Evolutionary conservation across 2,888 invertebrate species (phyloP).

Genomic region (Diploptera punctata): DNA sequence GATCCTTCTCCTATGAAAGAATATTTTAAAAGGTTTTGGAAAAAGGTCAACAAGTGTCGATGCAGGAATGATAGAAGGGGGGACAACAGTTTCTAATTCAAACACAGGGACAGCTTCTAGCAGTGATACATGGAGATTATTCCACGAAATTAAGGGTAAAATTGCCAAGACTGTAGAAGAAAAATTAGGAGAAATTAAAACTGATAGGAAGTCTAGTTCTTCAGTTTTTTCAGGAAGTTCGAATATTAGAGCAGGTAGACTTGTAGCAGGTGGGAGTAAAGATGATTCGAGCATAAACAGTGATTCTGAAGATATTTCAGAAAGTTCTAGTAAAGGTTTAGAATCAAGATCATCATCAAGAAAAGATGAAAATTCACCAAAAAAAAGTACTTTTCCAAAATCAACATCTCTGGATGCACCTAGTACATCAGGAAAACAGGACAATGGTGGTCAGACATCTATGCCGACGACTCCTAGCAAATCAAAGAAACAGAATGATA

Average conservation of each 20-base stretch:
- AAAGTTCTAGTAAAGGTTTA: slow-evolving; percentile 28
- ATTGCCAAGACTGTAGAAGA: slow-evolving; percentile 81
- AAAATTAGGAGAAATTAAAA: slow-evolving; percentile 72
- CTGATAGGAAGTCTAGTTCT: slow-evolving; percentile 56
- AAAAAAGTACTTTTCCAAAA: background rate
- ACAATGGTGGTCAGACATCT: background rate
- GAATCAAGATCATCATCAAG: background rate
- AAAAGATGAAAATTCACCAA: slow-evolving; percentile 23
- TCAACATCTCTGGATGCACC: background rate
- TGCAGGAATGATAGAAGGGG: slow-evolving; percentile 58
- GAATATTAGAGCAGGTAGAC: slow-evolving; percentile 17
- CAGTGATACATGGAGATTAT: slow-evolving; percentile 72
- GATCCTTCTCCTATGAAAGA: slow-evolving; percentile 49
- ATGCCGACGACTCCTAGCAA: background rate
- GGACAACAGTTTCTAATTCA: too few species aligned
- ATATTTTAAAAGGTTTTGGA: slow-evolving; percentile 55
- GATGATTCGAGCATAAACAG: slow-evolving; percentile 68
- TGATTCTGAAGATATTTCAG: slow-evolving; percentile 63
- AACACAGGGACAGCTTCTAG: slow-evolving; percentile 46
- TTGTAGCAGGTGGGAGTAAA: slow-evolving; percentile 38
- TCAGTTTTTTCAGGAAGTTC: slow-evolving; percentile 9
- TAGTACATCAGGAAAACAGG: background rate
- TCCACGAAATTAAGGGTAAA: slow-evolving; percentile 75
- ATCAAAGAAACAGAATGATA: background rate
- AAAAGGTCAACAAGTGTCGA: slow-evolving; percentile 64